A percentile compares a stretch with the other conserved stretches of the same genome.
Conservation (phyloP, 2,797 vertebrate species). For the Arnoldichthys spilopterus region DNA sequence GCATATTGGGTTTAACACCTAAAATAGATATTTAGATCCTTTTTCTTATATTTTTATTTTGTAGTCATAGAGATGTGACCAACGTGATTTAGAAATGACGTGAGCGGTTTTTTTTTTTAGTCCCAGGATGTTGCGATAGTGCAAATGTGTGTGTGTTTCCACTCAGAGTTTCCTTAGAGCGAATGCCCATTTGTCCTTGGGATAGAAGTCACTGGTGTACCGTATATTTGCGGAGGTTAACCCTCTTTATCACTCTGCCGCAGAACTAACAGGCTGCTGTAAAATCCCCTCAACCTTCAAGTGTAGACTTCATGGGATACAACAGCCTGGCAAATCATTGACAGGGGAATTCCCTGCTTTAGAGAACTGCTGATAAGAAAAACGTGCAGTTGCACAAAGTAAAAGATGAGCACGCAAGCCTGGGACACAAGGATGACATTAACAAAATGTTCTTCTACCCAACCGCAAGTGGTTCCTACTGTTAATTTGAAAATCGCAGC, state of each 20-base stretch:
- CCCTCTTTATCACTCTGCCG: not conserved
- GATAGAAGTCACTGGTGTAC: not conserved
- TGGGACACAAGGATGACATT: not conserved
- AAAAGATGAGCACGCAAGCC: not conserved
- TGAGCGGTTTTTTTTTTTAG: conserved; percentile 3
- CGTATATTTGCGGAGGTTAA: conserved; percentile 8
- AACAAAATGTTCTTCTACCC: not conserved
- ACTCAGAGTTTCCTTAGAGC: conserved; percentile 14
- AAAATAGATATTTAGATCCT: conserved; percentile 24
- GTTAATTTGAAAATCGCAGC: not conserved
- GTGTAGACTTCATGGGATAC: not conserved
- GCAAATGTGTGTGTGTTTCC: not conserved
- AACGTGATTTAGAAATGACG: conserved; percentile 11
- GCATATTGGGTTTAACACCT: not conserved
- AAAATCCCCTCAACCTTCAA: conserved; percentile 12
- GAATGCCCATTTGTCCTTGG: conserved; percentile 12
- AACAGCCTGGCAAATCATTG: not conserved
- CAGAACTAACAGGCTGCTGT: not conserved
- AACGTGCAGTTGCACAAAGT: not conserved
- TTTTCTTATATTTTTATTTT: conserved; percentile 25
- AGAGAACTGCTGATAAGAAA: not conserved
- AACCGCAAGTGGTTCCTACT: not conserved
- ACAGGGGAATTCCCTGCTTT: not conserved
- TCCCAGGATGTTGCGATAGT: not conserved
- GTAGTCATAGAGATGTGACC: conserved; percentile 20